These are phyloP conservation scores for Pteromalus puparum DNA, from an alignment of 1,140 invertebrate species.

Conservation along the genomic window DNA sequence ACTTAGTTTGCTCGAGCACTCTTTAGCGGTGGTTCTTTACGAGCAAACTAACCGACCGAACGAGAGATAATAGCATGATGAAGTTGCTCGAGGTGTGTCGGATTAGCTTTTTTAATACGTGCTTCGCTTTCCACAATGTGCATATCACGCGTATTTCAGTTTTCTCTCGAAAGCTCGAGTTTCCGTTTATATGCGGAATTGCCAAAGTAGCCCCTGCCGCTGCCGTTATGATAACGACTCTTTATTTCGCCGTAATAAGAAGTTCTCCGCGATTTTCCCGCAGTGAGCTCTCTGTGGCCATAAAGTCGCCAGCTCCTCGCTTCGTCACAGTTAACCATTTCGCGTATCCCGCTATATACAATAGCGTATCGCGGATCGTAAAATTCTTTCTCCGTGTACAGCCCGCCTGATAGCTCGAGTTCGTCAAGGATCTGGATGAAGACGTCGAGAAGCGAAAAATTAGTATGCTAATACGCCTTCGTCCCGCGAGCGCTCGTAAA, in stretches of 20 bases:
- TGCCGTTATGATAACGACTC: conserved; percentile 42
- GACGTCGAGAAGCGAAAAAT: conserved; percentile 61
- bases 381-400: not conserved
- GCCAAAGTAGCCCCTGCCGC: not conserved
- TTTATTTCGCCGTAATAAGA: conserved; percentile 49
- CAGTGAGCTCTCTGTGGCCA: conserved; percentile 2
- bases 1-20: conserved; percentile 9
- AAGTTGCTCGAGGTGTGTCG: not conserved
- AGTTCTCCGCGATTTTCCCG: conserved; percentile 24
- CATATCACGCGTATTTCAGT: no score
- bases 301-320: conserved; percentile 33
- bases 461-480: conserved; percentile 68
- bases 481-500: conserved; percentile 62
- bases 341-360: conserved; percentile 13
- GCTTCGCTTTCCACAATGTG: no score
- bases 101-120: not conserved
- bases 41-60: not conserved
- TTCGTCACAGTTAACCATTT: not conserved
- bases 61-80: not conserved
- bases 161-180: no score
- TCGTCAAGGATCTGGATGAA: conserved; percentile 24
- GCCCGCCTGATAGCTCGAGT: conserved; percentile 45
- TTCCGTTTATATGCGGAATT: not conserved
- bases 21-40: not conserved
- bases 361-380: conserved; percentile 31